Base-by-base conservation (phyloP, 1,140 invertebrate species). In the Myzus persicae region DNA sequence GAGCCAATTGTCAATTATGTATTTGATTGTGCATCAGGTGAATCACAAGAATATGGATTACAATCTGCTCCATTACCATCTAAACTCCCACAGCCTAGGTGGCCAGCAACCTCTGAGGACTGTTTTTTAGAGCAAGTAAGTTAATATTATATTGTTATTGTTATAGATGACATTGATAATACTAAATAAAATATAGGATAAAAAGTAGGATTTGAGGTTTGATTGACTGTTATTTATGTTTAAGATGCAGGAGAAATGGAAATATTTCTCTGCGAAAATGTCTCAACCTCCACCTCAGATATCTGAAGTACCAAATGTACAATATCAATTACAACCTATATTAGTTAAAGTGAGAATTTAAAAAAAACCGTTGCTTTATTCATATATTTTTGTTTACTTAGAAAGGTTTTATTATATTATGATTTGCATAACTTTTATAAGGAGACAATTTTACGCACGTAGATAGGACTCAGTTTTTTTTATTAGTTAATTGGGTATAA, bases 211-310 rank as follows among this genome's bases (percentile, higher is more conserved):
- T 48, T 81, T 82, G 67, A 92, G 76, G 59, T 82, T 48, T 92
- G 59, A 92, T 48, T 44, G 67, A 26, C 44, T 93, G 31, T 93
- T 82, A 84, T 93, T 93, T 93, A 84, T 93, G 91, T 93, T 93
- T 76, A 93, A 93, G 91, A 93, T 93, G 91, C 91, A 93, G 81
- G 91, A 93, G 91, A 93, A 93, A 93, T 93, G 91, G 91, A 93
- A 93, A 93, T 93, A 93, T 93, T 93, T 93, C 91, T 93, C 91
- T 93, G 91, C 91, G 42, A 93, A 93, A 93, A 93, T 93, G 91
- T 93, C 91, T 84, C 91, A 93, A 84, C 91, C 91, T 84, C 91
- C 91, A 84, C 91, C 91, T 82, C 91, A 93, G 81, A 84, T 93
- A 84, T 93, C 91, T 84, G 91, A 93, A 93, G 91, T 93, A 84